These are phyloP conservation scores for Acanthaster planci DNA, from an alignment of 35 echinoderm and acorn worm genomes.

Conservation along the genomic window DNA sequence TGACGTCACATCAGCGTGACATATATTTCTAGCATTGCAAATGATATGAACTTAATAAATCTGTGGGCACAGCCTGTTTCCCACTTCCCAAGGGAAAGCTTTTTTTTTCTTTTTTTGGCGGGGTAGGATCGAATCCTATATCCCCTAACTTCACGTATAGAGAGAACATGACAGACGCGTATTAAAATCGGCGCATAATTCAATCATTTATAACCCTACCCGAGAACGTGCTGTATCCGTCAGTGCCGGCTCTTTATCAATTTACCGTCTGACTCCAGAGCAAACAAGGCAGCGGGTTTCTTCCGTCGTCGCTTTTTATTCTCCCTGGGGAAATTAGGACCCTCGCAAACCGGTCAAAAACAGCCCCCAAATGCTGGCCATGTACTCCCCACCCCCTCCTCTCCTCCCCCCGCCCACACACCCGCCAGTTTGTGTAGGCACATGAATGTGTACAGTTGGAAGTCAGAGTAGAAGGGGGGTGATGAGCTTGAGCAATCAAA, in stretches of 20 bases:
- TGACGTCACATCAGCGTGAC: no score
- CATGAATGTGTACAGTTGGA: no score
- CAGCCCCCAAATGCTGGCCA: constrained; percentile 6
- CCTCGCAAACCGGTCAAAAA: not conserved
- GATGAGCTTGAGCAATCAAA: no score
- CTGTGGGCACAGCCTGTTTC: no score
- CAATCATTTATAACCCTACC: not conserved
- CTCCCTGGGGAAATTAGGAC: constrained; percentile 15
- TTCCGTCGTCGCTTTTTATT: not conserved
- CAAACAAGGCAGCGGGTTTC: not conserved
- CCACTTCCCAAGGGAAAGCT: not conserved
- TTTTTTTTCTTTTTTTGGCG: no score
- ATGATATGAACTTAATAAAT: no score
- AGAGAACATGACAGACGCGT: not conserved
- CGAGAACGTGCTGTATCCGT: constrained; percentile 5
- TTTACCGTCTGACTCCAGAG: constrained; percentile 11
- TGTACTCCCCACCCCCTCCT: not conserved
- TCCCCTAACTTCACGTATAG: not conserved
- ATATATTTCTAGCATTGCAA: no score
- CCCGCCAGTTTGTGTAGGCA: no score
- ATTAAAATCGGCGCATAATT: constrained; percentile 13
- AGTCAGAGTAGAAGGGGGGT: no score
- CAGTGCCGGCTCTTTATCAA: constrained; percentile 4
- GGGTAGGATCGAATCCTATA: not conserved
- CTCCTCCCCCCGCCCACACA: no score